Percentiles rank a stretch among this genome's conserved stretches.
Conservation (phyloP, 2,113 vertebrate species). For the Edolisoma coerulescens region DNA sequence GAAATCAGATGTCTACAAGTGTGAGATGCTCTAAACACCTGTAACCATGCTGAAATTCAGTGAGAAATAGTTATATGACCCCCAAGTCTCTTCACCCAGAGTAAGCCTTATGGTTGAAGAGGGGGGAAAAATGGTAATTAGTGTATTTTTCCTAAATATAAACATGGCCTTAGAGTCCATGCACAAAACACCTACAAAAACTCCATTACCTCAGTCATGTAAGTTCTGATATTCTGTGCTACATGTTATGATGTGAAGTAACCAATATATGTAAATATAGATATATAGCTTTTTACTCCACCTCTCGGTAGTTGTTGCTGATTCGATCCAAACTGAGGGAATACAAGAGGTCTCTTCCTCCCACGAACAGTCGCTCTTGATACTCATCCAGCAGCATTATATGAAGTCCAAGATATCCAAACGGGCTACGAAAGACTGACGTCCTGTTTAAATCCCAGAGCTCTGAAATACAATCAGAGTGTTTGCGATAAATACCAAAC, state of each 20-base stretch:
- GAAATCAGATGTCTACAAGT: neutral
- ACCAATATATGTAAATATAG: neutral
- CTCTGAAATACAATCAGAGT: constrained; percentile 78
- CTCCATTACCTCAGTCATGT: neutral
- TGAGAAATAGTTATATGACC: neutral
- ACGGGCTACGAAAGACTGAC: constrained; percentile 83
- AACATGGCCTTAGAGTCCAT: neutral
- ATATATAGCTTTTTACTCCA: constrained; percentile 49
- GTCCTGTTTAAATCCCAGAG: constrained; percentile 94
- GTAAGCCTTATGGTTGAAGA: neutral
- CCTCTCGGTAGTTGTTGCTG: constrained; percentile 84
- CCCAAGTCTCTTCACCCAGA: neutral
- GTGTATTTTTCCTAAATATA: neutral
- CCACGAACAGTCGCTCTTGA: constrained; percentile 89
- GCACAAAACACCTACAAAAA: neutral
- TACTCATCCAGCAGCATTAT: constrained; percentile 91
- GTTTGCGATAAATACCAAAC: neutral
- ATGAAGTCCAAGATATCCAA: constrained; percentile 82
- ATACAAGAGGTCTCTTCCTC: constrained; percentile 89
- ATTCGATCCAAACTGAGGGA: constrained; percentile 90
- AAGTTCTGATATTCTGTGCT: neutral
- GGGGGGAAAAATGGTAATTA: neutral
- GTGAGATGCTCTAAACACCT: neutral
- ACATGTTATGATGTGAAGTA: neutral
- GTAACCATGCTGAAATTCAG: neutral